Conservation (phyloP, 2,797 vertebrate genomes). For the Tragelaphus eurycerus region DNA sequence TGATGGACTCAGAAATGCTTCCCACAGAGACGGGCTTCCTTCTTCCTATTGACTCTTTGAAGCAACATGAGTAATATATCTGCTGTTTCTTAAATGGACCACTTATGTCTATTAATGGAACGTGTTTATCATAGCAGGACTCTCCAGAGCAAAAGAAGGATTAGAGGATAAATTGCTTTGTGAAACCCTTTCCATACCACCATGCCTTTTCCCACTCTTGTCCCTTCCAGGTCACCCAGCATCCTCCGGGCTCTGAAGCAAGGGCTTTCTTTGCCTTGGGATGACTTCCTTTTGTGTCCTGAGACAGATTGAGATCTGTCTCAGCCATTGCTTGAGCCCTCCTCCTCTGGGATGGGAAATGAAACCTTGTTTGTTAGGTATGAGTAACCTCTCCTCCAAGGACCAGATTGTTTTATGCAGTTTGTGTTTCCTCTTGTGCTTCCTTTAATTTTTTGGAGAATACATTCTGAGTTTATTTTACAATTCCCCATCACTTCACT, state of each 20-base stretch:
- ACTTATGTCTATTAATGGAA: constrained; percentile 34
- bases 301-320: neutral
- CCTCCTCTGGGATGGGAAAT: neutral
- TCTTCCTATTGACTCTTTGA: neutral
- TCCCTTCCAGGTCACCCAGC: neutral
- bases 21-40: neutral
- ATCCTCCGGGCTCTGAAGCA: neutral
- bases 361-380: neutral
- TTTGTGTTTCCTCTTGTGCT: neutral
- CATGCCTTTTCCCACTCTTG: neutral
- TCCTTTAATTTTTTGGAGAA: neutral
- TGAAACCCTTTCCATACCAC: neutral
- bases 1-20: neutral
- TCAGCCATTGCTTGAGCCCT: neutral
- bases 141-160: neutral
- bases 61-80: constrained; percentile 40
- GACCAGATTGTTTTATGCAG: neutral
- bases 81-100: constrained; percentile 19
- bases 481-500: neutral
- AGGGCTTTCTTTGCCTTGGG: neutral
- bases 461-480: neutral
- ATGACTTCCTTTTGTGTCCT: neutral
- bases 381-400: neutral
- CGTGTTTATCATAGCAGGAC: constrained; percentile 7
- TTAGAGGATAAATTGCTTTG: neutral